phyloP scores from a whole-genome alignment of 2,113 vertebrate genomes.

The Vicugna pacos region DNA sequence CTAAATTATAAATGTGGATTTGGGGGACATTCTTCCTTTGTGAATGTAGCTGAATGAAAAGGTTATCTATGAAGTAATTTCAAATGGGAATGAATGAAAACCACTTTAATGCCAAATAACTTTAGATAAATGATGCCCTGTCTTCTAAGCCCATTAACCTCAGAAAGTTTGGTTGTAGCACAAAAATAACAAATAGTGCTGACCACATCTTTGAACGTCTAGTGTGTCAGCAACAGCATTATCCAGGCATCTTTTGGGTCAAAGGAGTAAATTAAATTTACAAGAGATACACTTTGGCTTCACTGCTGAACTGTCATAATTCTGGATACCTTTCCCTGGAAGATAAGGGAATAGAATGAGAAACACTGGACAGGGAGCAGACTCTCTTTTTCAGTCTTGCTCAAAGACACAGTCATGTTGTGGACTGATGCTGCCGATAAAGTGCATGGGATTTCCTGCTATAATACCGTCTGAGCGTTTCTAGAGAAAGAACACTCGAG shows the following conservation, averaged over 20 bases:
- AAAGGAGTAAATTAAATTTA: conserved; percentile 56
- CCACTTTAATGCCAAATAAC: not conserved
- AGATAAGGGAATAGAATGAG: conserved; percentile 23
- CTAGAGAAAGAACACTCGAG: not conserved
- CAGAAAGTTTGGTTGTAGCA: not conserved
- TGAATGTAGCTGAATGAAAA: not conserved
- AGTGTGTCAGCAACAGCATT: not conserved
- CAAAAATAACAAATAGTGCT: conserved; percentile 6
- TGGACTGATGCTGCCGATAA: not conserved
- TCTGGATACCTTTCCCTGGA: conserved; percentile 25
- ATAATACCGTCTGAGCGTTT: not conserved
- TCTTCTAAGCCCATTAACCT: conserved; percentile 53
- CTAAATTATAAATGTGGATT: conserved; percentile 37
- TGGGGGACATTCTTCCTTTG: not conserved
- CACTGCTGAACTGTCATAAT: conserved; percentile 4
- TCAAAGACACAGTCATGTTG: conserved; percentile 1
- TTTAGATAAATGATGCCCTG: conserved; percentile 27
- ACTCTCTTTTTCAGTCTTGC: not conserved
- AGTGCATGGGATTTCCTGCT: not conserved
- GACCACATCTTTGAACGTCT: conserved; percentile 1
- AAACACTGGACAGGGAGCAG: not conserved
- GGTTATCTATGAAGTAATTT: conserved; percentile 52
- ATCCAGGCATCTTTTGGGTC: not conserved
- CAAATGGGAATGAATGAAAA: conserved; percentile 53
- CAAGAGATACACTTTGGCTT: conserved; percentile 52